These are phyloP conservation scores for Sicus ferrugineus DNA, from an alignment of 2,888 invertebrate genomes.

Conservation along the genomic window DNA sequence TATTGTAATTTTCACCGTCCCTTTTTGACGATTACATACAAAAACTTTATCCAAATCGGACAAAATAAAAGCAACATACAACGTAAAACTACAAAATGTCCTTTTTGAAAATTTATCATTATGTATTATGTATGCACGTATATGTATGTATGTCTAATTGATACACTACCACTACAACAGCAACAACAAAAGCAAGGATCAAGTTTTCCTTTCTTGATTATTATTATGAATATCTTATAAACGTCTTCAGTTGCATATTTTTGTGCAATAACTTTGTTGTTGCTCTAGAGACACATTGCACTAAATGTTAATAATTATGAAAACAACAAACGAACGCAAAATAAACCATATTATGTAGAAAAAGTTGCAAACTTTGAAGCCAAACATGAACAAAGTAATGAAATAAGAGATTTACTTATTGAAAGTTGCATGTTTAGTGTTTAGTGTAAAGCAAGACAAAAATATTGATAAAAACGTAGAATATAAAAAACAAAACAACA, in stretches of 20 bases:
- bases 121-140: too few species aligned
- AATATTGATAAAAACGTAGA: too few species aligned
- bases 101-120: not conserved
- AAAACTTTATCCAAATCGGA: constrained; percentile 10
- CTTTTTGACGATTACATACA: constrained; percentile 54
- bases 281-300: not conserved
- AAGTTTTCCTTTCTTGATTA: not conserved
- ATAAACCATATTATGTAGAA: too few species aligned
- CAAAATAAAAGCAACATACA: not conserved
- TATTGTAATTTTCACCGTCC: constrained; percentile 65
- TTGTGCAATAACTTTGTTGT: not conserved
- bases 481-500: too few species aligned
- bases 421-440: too few species aligned
- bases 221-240: constrained; percentile 12
- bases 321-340: too few species aligned
- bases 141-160: constrained; percentile 28
- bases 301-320: not conserved
- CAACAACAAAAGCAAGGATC: constrained; percentile 25
- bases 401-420: too few species aligned
- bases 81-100: not conserved
- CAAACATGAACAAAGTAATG: too few species aligned
- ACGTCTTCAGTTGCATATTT: constrained; percentile 11
- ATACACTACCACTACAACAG: constrained; percentile 29
- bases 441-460: too few species aligned
- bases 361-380: too few species aligned